Evolutionary conservation across 2,113 vertebrate species (phyloP), one percentile per base, ranked within the genome.

Genomic region (Theropithecus gelada): DNA sequence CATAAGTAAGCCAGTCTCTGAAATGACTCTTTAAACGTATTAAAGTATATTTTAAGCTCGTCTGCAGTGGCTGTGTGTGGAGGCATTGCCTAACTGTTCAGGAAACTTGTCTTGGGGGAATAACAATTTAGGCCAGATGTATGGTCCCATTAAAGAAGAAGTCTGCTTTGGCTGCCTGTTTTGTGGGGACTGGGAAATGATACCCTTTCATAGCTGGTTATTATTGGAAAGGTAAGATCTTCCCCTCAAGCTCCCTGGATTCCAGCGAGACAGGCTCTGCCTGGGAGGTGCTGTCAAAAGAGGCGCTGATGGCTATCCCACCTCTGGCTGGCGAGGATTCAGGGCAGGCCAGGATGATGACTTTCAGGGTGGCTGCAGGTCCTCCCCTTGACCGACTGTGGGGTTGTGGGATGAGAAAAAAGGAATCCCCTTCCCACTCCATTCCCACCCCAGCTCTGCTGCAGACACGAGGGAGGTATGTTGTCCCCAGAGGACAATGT

Each of bases 41-140:
- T 73, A 89, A 94, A 88, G 55, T 75, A 7, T 94, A 76, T 95
- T 95, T 96, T 55, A 70, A 81, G 70, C 86, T 90, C 70, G 55
- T 55, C 68, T 68, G 5, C 38, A n/a, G 72, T 61, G 84, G 66
- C 80, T 79, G 18, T 88, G 17, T 25, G 10, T 45, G 76, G 81
- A 85, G 55, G 50, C 73, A 50, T 80, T 75, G 85, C 93, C 94
- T 90, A 76, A 25, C 78, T 61, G 32, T 75, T 95, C 32, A 3
- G 43, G 93, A 95, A 79, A 78, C 83, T 84, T 43, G 89, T 96
- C 83, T 76, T 82, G 9, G 35, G 22, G 81, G 91, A 76, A 55
- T 81, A 85, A 83, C 68, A 70, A 32, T 78, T 86, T 73, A 97
- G 92, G 57, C 48, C 93, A 91, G 86, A 66, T 90, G 82, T 95